Percentiles rank a stretch among this genome's conserved stretches.
Conservation (phyloP, 2,797 vertebrate genomes). For the Pteropus rufus region DNA sequence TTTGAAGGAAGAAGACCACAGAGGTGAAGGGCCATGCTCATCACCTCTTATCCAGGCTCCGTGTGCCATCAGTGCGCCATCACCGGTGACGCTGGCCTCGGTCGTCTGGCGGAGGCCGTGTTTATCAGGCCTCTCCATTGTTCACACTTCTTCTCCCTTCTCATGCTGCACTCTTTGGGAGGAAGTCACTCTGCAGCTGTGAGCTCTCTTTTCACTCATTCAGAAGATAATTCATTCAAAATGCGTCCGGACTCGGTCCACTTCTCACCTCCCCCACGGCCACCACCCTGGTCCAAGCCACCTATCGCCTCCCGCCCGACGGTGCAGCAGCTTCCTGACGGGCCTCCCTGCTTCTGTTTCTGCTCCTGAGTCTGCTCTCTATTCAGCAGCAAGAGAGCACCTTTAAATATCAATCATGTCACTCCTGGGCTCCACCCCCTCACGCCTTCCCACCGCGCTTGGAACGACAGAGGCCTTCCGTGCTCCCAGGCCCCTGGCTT, state of each 20-base stretch:
- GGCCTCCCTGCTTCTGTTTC: neutral
- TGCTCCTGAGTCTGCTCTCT: neutral
- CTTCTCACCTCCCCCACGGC: neutral
- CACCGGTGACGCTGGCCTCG: neutral
- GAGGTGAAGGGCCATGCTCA: neutral
- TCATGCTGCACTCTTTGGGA: neutral
- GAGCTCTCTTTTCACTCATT: neutral
- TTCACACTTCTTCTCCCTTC: neutral
- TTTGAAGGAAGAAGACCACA: neutral
- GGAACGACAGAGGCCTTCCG: neutral
- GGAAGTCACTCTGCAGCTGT: neutral
- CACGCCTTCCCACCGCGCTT: neutral
- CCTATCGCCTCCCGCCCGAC: neutral
- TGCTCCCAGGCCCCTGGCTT: neutral
- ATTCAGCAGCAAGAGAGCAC: neutral
- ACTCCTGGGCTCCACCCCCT: neutral
- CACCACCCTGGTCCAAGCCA: neutral
- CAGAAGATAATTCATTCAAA: neutral
- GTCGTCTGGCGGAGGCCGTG: neutral
- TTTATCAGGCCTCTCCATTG: neutral
- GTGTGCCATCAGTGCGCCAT: fast-evolving
- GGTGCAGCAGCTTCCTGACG: neutral
- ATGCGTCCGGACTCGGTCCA: neutral
- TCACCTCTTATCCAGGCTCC: fast-evolving
- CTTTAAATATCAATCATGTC: neutral